Base-by-base conservation (phyloP, 2,797 vertebrate genomes). In the Hafferia zeledoni region DNA sequence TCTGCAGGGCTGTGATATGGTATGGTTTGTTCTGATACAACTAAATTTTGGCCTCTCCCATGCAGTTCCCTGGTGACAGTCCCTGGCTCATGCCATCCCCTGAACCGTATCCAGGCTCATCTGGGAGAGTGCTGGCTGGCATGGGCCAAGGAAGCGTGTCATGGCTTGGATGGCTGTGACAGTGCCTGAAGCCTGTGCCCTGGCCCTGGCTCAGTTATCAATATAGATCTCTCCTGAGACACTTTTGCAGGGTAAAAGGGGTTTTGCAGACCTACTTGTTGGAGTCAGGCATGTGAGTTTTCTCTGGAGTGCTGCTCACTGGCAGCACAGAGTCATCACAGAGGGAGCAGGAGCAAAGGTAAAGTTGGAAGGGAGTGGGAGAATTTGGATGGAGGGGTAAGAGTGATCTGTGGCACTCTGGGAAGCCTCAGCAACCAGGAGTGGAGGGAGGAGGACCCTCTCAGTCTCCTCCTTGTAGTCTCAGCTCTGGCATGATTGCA, bases 11-110 rank as follows among this genome's bases (percentile, higher is more conserved):
- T 2, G 4, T 25, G 35, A 39, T 52, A 55, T 44, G 53, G 9
- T 79, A 20, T 76, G 87, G 63, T 70, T 87, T 74, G 17, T 91
- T 84, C 84, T 82, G 81, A 70, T 89, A 82, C 56, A 94, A 10
- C 64, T 52, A 17, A 79, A 78, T n/a, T 69, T 67, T 92, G 92
- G 80, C 77, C 39, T 93, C 46, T 68, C 27, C 63, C 18, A 2
- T 56, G 47, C 80, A 70, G 31, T 43, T 69, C 31, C 19, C 23
- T 33, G 55, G 50, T 92, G 91, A 56, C 59, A 63, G 52, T 55
- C 78, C 52, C 52, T 80, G 89, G 75, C 71, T 89, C 24, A 1
- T 53, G 46, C 41, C 72, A 64, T 35, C 22, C 37, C 39, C 76
- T 75, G 91, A 68, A 60, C 65, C 5, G 41, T 44, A 44, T 52